Base-by-base conservation (phyloP, 2,888 invertebrate genomes). In the Antheraea yamamai region DNA sequence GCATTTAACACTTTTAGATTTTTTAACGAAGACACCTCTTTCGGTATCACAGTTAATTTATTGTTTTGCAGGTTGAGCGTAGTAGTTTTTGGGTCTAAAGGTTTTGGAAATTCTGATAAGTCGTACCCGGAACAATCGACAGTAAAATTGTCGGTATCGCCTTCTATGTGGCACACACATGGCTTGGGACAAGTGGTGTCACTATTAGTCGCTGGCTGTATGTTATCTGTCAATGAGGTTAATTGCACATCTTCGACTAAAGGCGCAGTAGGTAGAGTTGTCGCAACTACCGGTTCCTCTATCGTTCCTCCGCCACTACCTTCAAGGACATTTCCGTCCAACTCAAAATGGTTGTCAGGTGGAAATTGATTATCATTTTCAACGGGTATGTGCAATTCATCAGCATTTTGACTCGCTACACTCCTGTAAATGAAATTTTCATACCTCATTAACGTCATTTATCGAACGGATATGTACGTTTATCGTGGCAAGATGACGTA, bases 61-160 rank as follows among this genome's bases (percentile, higher is more conserved):
- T 95, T 95, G 72, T 94, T 91, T 80, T 93, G 90, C 78, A 95
- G 80, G 79, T 92, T 91, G 35, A 95, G 82, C 71, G 83, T 86
- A 3, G 92, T 92, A 16, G 92, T 92, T 79, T 85, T 90, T 12
- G 87, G 77, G 78, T 92, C 91, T 73, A 95, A 85, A 26, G 88
- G 83, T 20, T 88, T 81, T 51, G 96, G 96, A 74, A 96, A 89
- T 81, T 95, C 91, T 26, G 91, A 92, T 75, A 96, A 86, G 58
- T 88, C 91, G 75, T 89, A 91, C 80, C 94, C 91, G 16, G 95
- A 91, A 84, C 96, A 96, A 84, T 95, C 92, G 8, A 94, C 91
- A 4, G 90, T 85, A 68, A 88, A 92, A 73, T 88, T 83, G 47
- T 84, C 82, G 39, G 87, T 79, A 72, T 84, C 85, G n/a, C 89